Percentiles rank a stretch among this genome's conserved stretches.
Conservation (phyloP, 2,113 vertebrate species). For the Xiphophorus hellerii region DNA sequence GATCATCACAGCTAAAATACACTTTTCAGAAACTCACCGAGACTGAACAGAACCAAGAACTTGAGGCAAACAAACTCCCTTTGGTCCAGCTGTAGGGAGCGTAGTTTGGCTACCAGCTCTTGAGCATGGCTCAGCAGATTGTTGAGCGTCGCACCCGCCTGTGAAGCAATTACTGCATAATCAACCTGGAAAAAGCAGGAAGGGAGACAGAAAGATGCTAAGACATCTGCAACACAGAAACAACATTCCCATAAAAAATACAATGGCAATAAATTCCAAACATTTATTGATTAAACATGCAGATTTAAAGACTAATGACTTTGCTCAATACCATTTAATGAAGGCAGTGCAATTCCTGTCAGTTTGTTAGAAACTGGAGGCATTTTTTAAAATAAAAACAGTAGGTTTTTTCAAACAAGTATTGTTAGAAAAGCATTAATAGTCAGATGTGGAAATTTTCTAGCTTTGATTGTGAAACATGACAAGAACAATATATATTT, state of each 20-base stretch:
- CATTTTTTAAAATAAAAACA: not conserved
- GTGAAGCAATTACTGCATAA: slow-evolving; percentile 89
- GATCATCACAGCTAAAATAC: not conserved
- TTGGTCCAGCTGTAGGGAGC: slow-evolving; percentile 94
- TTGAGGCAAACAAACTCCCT: slow-evolving; percentile 99
- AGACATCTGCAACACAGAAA: not conserved
- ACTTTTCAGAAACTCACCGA: slow-evolving; percentile 84
- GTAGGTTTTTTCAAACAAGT: not conserved
- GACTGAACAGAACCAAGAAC: slow-evolving; percentile 98
- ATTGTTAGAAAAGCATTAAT: not conserved
- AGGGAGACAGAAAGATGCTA: slow-evolving; percentile 18
- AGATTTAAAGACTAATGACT: not conserved
- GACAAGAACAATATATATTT: not conserved
- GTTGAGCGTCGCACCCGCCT: slow-evolving; percentile 94
- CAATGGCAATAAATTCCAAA: fast-evolving
- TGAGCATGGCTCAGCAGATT: slow-evolving; percentile 96
- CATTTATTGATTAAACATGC: not conserved
- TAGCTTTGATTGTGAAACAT: not conserved
- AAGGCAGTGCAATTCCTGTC: not conserved
- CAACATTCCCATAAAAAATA: not conserved
- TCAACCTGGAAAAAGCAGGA: slow-evolving; percentile 87
- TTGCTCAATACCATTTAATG: not conserved
- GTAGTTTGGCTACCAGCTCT: slow-evolving; percentile 93
- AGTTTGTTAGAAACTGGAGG: not conserved
- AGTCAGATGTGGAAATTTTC: not conserved